phyloP scores from a whole-genome alignment of 1,140 invertebrate genomes.

The Lepidurus arcticus region DNA sequence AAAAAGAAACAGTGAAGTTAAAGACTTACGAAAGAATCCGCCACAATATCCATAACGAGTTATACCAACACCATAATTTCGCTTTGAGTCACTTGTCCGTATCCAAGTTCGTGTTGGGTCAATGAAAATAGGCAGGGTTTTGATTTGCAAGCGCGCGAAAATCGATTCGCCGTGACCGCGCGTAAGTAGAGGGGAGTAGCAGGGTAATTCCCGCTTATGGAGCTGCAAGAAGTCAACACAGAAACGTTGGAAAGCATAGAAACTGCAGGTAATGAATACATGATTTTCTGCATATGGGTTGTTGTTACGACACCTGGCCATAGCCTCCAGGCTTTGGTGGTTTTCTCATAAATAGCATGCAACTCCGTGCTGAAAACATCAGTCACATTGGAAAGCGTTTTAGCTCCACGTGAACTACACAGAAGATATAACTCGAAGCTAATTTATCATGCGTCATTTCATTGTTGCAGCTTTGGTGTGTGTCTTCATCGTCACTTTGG shows the following conservation, averaged over 20 bases:
- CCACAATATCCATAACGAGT: neutral
- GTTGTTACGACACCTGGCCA: neutral
- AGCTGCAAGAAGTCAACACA: neutral
- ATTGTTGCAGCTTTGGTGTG: neutral
- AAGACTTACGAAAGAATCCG: neutral
- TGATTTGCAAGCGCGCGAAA: neutral
- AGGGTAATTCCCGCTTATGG: neutral
- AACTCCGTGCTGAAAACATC: neutral
- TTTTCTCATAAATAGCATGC: neutral
- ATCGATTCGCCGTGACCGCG: neutral
- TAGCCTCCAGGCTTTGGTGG: neutral
- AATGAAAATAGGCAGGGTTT: neutral
- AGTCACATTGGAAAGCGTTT: neutral
- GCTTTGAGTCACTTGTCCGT: neutral
- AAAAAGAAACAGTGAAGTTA: neutral
- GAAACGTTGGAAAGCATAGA: neutral
- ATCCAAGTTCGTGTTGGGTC: slow-evolving; percentile 13
- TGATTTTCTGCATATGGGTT: neutral
- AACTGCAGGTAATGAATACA: slow-evolving; percentile 1
- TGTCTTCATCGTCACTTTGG: neutral
- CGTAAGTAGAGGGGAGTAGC: neutral
- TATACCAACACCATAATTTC: neutral
- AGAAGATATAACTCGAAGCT: neutral
- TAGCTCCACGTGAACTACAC: neutral
- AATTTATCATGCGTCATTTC: neutral